phyloP scores from a whole-genome alignment of 2,888 invertebrate species.

The Hyposoter didymator region DNA sequence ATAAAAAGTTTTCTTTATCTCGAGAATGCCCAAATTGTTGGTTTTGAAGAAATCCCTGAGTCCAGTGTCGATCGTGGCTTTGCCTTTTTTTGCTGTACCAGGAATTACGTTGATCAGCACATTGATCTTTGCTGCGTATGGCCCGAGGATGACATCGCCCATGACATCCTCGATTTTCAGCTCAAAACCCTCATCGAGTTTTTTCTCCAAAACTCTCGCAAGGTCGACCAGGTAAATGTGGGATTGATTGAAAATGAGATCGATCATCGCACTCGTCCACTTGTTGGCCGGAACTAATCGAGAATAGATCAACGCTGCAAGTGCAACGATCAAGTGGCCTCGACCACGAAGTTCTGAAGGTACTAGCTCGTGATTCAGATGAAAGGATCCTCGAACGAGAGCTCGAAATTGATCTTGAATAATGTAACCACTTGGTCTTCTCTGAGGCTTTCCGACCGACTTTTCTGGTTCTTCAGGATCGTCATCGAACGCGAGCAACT shows the following conservation, averaged over 20 bases:
- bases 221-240: slow-evolving; percentile 81
- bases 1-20: slow-evolving; percentile 78
- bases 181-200: slow-evolving; percentile 75
- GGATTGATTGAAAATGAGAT: slow-evolving; percentile 81
- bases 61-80: slow-evolving; percentile 73
- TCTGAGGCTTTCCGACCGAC: slow-evolving; percentile 67
- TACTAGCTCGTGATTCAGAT: slow-evolving; percentile 75
- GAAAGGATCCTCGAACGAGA: slow-evolving; percentile 78
- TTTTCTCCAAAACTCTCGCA: slow-evolving; percentile 76
- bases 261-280: slow-evolving; percentile 79
- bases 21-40: slow-evolving; percentile 75
- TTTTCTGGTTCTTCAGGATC: slow-evolving; percentile 67
- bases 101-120: slow-evolving; percentile 77
- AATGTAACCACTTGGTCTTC: slow-evolving; percentile 75
- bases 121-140: slow-evolving; percentile 80
- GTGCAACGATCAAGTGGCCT: slow-evolving; percentile 77
- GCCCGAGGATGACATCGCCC: slow-evolving; percentile 80
- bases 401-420: slow-evolving; percentile 77
- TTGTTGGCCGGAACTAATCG: slow-evolving; percentile 77
- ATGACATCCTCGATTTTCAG: slow-evolving; percentile 77
- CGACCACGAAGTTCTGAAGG: slow-evolving; percentile 75
- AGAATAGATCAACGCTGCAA: slow-evolving; percentile 79
- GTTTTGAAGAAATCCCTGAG: slow-evolving; percentile 76
- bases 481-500: slow-evolving; percentile 63
- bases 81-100: slow-evolving; percentile 75